phyloP scores from a whole-genome alignment of 53 echinoderm and acorn worm species.

The Hippasteria phrygiana region DNA sequence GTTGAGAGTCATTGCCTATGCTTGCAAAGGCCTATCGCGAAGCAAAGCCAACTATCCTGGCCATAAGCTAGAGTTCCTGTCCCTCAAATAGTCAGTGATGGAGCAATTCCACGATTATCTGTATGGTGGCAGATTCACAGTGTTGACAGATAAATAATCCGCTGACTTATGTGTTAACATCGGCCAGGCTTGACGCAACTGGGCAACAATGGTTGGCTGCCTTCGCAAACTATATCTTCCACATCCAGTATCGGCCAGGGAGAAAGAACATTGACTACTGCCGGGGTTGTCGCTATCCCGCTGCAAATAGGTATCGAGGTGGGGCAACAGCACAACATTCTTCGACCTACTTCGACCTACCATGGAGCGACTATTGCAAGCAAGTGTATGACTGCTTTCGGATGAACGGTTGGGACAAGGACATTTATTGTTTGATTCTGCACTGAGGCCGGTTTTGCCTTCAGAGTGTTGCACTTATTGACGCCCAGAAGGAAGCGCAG shows the following conservation, averaged over 20 bases:
- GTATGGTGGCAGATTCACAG: conserved; percentile 38
- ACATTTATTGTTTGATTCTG: too few relatives aligned
- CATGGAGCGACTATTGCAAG: too few relatives aligned
- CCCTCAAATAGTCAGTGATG: conserved; percentile 63
- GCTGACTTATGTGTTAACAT: conserved; percentile 61
- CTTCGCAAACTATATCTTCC: conserved; percentile 60
- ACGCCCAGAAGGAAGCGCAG: too few relatives aligned
- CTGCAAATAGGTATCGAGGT: too few relatives aligned
- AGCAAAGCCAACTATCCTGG: conserved; percentile 71
- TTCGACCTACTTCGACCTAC: too few relatives aligned
- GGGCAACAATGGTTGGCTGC: conserved; percentile 73
- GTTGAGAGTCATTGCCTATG: conserved; percentile 71
- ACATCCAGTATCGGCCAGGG: conserved; percentile 68
- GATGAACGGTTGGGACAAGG: too few relatives aligned
- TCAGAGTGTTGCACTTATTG: too few relatives aligned
- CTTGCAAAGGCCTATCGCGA: conserved; percentile 69
- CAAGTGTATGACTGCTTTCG: too few relatives aligned
- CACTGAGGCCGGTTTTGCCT: too few relatives aligned
- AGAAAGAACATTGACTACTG: conserved; percentile 66
- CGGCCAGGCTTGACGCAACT: conserved; percentile 69
- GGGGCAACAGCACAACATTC: too few relatives aligned
- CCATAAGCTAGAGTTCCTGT: conserved; percentile 76
- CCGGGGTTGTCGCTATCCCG: too few relatives aligned
- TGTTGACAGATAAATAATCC: conserved; percentile 78
- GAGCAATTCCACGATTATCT: conserved; percentile 73